Conservation (phyloP, 2,113 vertebrate genomes). For the Pholis gunnellus region DNA sequence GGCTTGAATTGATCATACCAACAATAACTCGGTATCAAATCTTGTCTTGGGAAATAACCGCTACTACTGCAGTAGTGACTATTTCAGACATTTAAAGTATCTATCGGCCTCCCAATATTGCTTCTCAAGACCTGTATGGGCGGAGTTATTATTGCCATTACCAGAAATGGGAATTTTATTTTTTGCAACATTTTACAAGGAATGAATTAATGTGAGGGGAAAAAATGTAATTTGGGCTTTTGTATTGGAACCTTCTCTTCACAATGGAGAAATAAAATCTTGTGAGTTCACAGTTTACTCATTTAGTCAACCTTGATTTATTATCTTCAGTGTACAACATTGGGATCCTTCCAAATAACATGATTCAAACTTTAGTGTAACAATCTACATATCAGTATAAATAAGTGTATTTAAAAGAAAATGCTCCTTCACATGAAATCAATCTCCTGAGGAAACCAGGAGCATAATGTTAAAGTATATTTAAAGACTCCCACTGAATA, state of each 20-base stretch:
- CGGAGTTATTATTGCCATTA: slow-evolving; percentile 17
- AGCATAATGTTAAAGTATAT: background rate
- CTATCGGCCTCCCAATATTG: background rate
- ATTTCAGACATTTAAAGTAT: slow-evolving; percentile 13
- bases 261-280: slow-evolving; percentile 65
- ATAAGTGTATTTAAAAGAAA: slow-evolving; percentile 38
- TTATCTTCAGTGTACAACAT: slow-evolving; percentile 13
- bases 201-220: background rate
- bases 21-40: slow-evolving; percentile 8
- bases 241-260: slow-evolving; percentile 51
- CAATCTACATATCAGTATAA: slow-evolving; percentile 8
- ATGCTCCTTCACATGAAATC: background rate
- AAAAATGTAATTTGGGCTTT: slow-evolving; percentile 3
- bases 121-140: background rate
- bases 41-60: slow-evolving; percentile 25
- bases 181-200: slow-evolving; percentile 43
- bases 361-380: background rate
- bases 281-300: slow-evolving; percentile 14
- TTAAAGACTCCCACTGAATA: background rate
- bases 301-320: slow-evolving; percentile 44
- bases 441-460: background rate
- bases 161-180: slow-evolving; percentile 37
- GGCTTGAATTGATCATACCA: background rate
- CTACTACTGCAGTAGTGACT: background rate
- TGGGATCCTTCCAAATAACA: background rate